A percentile compares a stretch with the other conserved stretches of the same genome.
Conservation (phyloP, 1,140 invertebrate genomes). For the Holcopasites calliopsidis region DNA sequence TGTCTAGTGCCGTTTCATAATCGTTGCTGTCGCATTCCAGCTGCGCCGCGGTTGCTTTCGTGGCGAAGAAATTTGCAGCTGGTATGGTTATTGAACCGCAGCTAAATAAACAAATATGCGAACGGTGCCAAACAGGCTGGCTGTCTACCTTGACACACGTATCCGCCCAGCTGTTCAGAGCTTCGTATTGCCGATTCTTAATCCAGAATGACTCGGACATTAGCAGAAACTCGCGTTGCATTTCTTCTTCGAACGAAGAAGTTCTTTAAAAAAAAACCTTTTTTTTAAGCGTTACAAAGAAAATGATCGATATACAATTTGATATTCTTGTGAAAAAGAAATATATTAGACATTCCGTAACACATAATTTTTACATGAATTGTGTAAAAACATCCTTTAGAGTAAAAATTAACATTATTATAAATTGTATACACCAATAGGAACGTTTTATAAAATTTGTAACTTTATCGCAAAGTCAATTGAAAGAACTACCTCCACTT, state of each 20-base stretch:
- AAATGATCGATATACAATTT: neutral
- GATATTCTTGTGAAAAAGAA: no score
- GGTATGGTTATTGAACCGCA: constrained; percentile 17
- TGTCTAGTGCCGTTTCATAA: constrained; percentile 28
- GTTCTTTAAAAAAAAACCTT: neutral
- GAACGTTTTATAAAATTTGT: no score
- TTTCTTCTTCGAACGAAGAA: neutral
- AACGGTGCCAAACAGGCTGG: neutral
- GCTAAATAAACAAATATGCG: constrained; percentile 36
- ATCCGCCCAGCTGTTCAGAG: constrained; percentile 8
- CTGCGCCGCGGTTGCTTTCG: neutral
- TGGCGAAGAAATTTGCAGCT: constrained; percentile 24
- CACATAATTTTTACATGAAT: no score
- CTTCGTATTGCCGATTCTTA: neutral
- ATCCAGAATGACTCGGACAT: neutral
- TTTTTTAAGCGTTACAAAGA: neutral
- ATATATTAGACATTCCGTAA: no score
- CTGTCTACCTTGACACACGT: constrained; percentile 7
- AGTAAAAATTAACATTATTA: no score
- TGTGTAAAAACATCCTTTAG: no score
- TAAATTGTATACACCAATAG: no score
- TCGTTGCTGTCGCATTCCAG: constrained; percentile 2
- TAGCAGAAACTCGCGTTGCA: neutral
- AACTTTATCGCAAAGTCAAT: no score
- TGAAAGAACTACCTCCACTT: no score